These are phyloP conservation scores for Musca vetustissima DNA, from an alignment of 1,140 invertebrate species.

Conservation along the genomic window DNA sequence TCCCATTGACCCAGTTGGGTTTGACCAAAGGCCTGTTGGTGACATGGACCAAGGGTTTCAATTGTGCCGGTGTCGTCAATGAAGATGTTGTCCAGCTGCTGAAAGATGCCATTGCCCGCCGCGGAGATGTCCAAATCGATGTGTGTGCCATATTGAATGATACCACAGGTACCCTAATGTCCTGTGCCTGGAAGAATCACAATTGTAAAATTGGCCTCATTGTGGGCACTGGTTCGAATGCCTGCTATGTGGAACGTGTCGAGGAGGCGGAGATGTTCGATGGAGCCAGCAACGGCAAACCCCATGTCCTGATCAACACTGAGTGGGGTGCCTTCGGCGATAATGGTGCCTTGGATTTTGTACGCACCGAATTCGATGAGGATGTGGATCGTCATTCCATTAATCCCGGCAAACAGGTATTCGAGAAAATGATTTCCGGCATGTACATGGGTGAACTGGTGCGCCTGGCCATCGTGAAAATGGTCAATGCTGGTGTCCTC, in stretches of 20 bases:
- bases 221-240: conserved; percentile 94
- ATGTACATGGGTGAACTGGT: conserved; percentile 92
- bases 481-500: conserved; percentile 75
- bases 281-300: conserved; percentile 57
- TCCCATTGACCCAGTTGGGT: conserved; percentile 90
- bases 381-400: conserved; percentile 86
- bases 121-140: conserved; percentile 91
- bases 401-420: conserved; percentile 81
- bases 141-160: conserved; percentile 98
- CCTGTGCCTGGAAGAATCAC: conserved; percentile 96
- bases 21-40: conserved; percentile 88
- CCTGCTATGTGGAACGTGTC: conserved; percentile 93
- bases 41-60: conserved; percentile 98
- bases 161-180: conserved; percentile 98
- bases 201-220: conserved; percentile 92
- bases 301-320: conserved; percentile 86
- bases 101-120: conserved; percentile 79
- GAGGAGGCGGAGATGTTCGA: conserved; percentile 73
- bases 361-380: conserved; percentile 86
- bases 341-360: conserved; percentile 82
- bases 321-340: conserved; percentile 99
- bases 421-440: conserved; percentile 93
- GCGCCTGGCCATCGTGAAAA: conserved; percentile 76
- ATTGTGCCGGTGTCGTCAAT: conserved; percentile 86
- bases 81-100: conserved; percentile 89